phyloP scores from a whole-genome alignment of 1,140 invertebrate species.

The Maconellicoccus hirsutus region DNA sequence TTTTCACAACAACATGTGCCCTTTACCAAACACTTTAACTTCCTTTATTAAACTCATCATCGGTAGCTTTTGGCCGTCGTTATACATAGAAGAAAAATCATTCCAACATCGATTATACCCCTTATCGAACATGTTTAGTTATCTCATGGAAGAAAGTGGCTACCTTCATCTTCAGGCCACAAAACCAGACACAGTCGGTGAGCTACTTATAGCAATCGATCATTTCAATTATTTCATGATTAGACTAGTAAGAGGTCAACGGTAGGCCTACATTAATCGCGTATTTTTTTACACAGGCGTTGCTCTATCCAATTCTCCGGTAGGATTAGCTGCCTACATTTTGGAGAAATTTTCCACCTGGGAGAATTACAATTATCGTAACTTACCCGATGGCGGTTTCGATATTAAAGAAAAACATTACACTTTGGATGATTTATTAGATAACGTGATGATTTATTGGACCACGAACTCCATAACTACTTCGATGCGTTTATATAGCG shows the following conservation, averaged over 20 bases:
- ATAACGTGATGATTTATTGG: constrained; percentile 86
- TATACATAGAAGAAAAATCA: constrained; percentile 45
- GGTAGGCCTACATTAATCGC: neutral
- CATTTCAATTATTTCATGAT: neutral
- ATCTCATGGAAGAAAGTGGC: constrained; percentile 54
- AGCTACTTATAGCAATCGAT: constrained; percentile 25
- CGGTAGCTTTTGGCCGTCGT: constrained; percentile 41
- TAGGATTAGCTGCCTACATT: constrained; percentile 56
- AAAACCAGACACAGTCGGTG: constrained; percentile 83
- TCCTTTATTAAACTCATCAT: constrained; percentile 40
- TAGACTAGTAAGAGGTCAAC: too few species aligned
- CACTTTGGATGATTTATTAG: constrained; percentile 62
- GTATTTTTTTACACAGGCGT: constrained; percentile 38
- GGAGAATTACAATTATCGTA: constrained; percentile 45
- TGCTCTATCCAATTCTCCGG: constrained; percentile 46
- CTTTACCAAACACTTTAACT: constrained; percentile 32
- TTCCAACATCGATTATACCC: constrained; percentile 49
- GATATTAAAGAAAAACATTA: constrained; percentile 37
- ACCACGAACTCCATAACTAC: constrained; percentile 60
- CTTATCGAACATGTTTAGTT: constrained; percentile 37
- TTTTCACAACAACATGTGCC: constrained; percentile 54
- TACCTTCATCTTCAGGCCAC: constrained; percentile 77
- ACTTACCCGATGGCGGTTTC: constrained; percentile 57
- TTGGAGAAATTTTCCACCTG: constrained; percentile 60
- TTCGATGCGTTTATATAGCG: constrained; percentile 61